Conservation (phyloP, 2,888 invertebrate species). For the Thereva nobilitata region DNA sequence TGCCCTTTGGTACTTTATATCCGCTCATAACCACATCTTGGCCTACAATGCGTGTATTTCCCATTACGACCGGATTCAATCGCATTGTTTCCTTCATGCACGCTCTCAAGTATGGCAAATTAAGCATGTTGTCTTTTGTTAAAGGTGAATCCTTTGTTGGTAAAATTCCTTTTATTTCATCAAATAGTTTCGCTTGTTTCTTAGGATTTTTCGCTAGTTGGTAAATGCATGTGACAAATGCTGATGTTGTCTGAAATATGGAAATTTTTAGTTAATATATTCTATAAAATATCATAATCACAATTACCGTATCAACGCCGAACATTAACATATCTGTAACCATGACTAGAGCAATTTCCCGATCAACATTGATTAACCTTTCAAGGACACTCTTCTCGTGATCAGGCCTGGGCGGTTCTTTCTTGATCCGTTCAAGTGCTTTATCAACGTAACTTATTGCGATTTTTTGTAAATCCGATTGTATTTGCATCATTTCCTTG, state of each 20-base stretch:
- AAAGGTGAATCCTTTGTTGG: slow-evolving; percentile 56
- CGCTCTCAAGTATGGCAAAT: slow-evolving; percentile 69
- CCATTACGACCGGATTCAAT: slow-evolving; percentile 64
- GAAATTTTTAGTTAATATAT: background rate
- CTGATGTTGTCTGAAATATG: slow-evolving; percentile 60
- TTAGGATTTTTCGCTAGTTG: slow-evolving; percentile 66
- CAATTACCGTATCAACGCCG: slow-evolving; percentile 72
- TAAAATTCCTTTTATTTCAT: slow-evolving; percentile 61
- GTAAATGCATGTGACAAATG: slow-evolving; percentile 63
- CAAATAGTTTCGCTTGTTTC: slow-evolving; percentile 66
- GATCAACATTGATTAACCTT: slow-evolving; percentile 65
- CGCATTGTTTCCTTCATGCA: slow-evolving; percentile 75
- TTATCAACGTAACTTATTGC: slow-evolving; percentile 51
- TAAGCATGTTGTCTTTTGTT: slow-evolving; percentile 56
- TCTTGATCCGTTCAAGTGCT: slow-evolving; percentile 51
- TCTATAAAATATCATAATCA: background rate
- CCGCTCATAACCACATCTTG: slow-evolving; percentile 66
- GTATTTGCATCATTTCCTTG: slow-evolving; percentile 46
- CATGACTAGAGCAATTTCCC: slow-evolving; percentile 68
- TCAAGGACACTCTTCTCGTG: slow-evolving; percentile 65
- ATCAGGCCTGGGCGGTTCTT: slow-evolving; percentile 56
- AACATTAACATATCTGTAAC: slow-evolving; percentile 72
- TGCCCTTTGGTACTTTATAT: slow-evolving; percentile 65
- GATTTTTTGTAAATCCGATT: slow-evolving; percentile 49
- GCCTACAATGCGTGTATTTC: slow-evolving; percentile 61